A percentile compares a stretch with the other conserved stretches of the same genome.
Conservation (phyloP, 2,888 invertebrate genomes). For the Schizotus pectinicornis region DNA sequence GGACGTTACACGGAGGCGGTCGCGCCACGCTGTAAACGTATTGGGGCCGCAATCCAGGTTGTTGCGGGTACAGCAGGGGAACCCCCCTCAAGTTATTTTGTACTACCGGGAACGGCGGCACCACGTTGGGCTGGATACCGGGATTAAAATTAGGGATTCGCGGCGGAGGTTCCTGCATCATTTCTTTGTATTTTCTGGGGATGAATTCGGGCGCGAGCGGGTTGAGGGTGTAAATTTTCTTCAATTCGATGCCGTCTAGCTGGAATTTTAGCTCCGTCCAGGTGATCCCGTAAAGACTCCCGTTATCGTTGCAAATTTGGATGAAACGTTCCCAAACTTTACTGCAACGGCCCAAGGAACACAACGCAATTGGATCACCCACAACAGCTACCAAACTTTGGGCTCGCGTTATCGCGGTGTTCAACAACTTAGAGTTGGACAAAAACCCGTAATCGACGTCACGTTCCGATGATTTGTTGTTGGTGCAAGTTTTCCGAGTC, state of each 20-base stretch:
- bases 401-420: slow-evolving; percentile 83
- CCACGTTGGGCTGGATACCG: neutral
- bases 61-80: slow-evolving; percentile 22
- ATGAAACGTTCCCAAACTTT: slow-evolving; percentile 83
- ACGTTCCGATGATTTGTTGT: slow-evolving; percentile 57
- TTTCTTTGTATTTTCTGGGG: slow-evolving; percentile 63
- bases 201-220: slow-evolving; percentile 83
- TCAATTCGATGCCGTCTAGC: slow-evolving; percentile 75
- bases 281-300: slow-evolving; percentile 75
- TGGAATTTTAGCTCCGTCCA: slow-evolving; percentile 72
- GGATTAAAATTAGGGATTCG: slow-evolving; percentile 9
- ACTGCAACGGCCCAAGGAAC: slow-evolving; percentile 80
- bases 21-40: slow-evolving; percentile 18
- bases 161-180: slow-evolving; percentile 37
- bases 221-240: slow-evolving; percentile 78
- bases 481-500: slow-evolving; percentile 73
- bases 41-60: slow-evolving; percentile 2
- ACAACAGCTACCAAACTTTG: slow-evolving; percentile 84
- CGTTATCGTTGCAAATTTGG: slow-evolving; percentile 72
- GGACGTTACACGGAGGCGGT: neutral
- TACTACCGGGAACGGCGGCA: slow-evolving; percentile 5
- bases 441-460: slow-evolving; percentile 81
- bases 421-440: slow-evolving; percentile 80
- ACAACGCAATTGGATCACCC: slow-evolving; percentile 82
- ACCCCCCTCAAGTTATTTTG: slow-evolving; percentile 3